These are phyloP conservation scores for Tokudaia muenninki DNA, from an alignment of 2,797 vertebrate species.

Conservation along the genomic window DNA sequence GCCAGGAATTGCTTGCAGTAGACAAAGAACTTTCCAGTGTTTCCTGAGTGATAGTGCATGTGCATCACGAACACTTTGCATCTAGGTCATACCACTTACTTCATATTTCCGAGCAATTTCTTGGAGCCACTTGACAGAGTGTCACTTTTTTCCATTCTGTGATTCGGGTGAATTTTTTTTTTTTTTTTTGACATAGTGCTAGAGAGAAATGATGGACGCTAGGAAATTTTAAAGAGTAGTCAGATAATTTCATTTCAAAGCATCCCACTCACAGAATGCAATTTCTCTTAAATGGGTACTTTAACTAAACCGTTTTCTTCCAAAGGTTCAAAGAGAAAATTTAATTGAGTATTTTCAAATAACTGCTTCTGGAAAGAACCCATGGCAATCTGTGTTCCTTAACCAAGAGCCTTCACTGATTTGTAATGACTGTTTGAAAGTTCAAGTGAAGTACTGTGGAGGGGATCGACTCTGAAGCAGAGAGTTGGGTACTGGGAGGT, in stretches of 20 bases:
- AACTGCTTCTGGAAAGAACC: not conserved
- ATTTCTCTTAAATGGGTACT: not conserved
- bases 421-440: not conserved
- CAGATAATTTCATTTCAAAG: slow-evolving; percentile 5
- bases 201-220: not conserved
- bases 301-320: slow-evolving; percentile 25
- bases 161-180: not conserved
- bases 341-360: not conserved
- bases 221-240: not conserved
- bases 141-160: not conserved
- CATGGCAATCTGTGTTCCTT: not conserved
- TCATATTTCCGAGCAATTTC: not conserved
- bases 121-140: not conserved
- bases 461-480: not conserved
- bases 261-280: not conserved
- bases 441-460: not conserved
- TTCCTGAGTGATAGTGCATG: not conserved
- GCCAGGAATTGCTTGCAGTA: not conserved
- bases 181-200: not conserved
- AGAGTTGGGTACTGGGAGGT: not conserved
- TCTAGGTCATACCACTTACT: not conserved
- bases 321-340: not conserved
- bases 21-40: not conserved
- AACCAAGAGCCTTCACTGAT: not conserved
- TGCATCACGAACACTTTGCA: too few relatives aligned